Evolutionary conservation across 2,888 invertebrate species (phyloP).

Genomic region (Toxonevra muliebris): DNA sequence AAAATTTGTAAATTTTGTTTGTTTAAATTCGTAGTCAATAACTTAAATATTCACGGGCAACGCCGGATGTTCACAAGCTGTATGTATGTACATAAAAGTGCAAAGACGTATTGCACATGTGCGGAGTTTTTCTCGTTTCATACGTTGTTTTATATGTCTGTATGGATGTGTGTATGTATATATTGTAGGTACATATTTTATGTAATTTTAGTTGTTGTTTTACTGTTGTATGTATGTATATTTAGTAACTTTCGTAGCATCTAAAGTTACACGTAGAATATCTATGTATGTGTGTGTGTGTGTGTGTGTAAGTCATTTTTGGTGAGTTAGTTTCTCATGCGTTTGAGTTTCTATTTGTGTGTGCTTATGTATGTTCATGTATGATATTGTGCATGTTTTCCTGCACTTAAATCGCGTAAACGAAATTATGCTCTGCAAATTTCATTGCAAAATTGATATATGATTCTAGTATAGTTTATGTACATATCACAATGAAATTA

Average conservation of each 20-base stretch:
- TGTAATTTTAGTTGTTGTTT: conserved; percentile 5
- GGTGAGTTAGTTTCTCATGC: background rate
- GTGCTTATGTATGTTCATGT: background rate
- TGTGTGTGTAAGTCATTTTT: too few species aligned
- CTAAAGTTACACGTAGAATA: conserved; percentile 36
- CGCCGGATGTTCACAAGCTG: too few species aligned
- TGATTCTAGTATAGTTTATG: conserved; percentile 34
- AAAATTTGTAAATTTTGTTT: too few species aligned
- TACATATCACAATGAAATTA: conserved; percentile 38
- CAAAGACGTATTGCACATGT: too few species aligned
- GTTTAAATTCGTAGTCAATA: too few species aligned
- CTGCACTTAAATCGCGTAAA: conserved; percentile 5
- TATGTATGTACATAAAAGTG: too few species aligned
- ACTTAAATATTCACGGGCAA: too few species aligned
- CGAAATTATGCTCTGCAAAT: conserved; percentile 32
- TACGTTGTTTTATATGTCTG: background rate
- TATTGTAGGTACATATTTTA: background rate
- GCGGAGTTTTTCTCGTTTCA: too few species aligned
- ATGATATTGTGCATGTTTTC: conserved; percentile 4
- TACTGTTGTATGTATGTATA: conserved; percentile 17
- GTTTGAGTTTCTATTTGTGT: background rate
- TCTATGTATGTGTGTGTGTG: too few species aligned
- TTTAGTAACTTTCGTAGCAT: conserved; percentile 32
- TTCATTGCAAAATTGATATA: conserved; percentile 37
- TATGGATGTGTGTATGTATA: conserved; percentile 1